Percentiles rank a stretch among this genome's conserved stretches.
phyloP scores from a whole-genome alignment of 2,113 vertebrate species.

The Motacilla tschutschensis region DNA sequence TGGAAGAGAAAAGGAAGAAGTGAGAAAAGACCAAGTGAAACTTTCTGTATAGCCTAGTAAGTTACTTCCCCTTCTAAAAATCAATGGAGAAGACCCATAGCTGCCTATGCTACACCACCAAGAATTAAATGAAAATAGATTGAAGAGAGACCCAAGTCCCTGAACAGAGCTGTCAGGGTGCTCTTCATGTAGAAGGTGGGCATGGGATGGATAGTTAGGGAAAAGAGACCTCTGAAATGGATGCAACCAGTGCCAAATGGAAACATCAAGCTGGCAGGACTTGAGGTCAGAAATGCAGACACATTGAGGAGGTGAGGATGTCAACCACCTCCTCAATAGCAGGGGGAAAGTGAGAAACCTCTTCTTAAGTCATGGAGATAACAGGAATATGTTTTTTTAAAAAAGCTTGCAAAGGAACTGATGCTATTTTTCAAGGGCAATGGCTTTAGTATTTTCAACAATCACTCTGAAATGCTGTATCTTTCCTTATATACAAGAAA shows the following conservation, averaged over 20 bases:
- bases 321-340: not conserved
- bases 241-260: not conserved
- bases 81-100: not conserved
- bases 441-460: not conserved
- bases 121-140: not conserved
- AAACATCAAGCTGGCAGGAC: not conserved
- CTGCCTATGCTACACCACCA: not conserved
- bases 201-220: not conserved
- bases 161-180: not conserved
- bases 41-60: not conserved
- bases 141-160: not conserved
- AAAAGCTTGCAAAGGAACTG: not conserved
- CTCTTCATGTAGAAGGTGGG: accelerated
- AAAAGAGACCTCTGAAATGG: not conserved
- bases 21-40: slow-evolving; percentile 36
- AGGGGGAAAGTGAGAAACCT: not conserved
- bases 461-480: not conserved
- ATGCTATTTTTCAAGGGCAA: not conserved
- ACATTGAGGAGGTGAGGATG: not conserved
- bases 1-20: not conserved
- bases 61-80: slow-evolving; percentile 1
- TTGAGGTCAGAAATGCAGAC: not conserved
- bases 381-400: not conserved
- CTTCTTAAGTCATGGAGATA: not conserved
- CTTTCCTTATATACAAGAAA: not conserved